Conservation (phyloP, 2,797 vertebrate species). For the Pseudomugil gertrudae region DNA sequence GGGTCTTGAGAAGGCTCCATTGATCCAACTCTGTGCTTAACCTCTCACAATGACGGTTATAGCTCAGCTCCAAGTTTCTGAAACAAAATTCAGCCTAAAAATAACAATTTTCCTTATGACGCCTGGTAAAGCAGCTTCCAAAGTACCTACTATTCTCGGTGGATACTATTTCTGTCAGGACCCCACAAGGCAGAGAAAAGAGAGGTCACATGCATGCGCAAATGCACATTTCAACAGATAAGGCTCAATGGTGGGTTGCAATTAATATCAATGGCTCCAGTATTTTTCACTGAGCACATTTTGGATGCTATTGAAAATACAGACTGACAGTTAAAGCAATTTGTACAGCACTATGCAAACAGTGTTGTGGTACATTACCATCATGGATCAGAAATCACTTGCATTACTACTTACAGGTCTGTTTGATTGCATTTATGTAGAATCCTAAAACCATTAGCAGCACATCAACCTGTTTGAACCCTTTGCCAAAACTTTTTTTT, state of each 20-base stretch:
- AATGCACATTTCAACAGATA: background rate
- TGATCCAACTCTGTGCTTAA: conserved; percentile 34
- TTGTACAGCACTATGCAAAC: background rate
- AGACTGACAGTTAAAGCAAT: background rate
- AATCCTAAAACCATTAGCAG: background rate
- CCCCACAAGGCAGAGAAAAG: conserved; percentile 51
- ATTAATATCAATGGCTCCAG: conserved; percentile 59
- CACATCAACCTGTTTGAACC: background rate
- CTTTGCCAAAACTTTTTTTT: too few relatives aligned
- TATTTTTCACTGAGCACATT: background rate
- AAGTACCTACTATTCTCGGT: conserved; percentile 41
- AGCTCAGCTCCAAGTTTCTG: conserved; percentile 5
- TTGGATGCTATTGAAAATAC: background rate
- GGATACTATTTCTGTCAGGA: conserved; percentile 60
- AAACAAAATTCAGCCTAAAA: conserved; percentile 40
- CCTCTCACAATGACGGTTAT: conserved; percentile 27
- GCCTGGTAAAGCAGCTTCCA: conserved; percentile 32
- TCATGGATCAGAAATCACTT: background rate
- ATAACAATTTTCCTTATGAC: conserved; percentile 41
- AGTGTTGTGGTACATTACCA: background rate
- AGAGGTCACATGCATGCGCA: conserved; percentile 29
- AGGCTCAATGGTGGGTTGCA: conserved; percentile 44
- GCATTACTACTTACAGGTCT: background rate
- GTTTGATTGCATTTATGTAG: background rate
- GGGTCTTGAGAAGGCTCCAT: conserved; percentile 26